Conservation (phyloP, 2,113 vertebrate genomes). For the Himantopus leucocephalus region DNA sequence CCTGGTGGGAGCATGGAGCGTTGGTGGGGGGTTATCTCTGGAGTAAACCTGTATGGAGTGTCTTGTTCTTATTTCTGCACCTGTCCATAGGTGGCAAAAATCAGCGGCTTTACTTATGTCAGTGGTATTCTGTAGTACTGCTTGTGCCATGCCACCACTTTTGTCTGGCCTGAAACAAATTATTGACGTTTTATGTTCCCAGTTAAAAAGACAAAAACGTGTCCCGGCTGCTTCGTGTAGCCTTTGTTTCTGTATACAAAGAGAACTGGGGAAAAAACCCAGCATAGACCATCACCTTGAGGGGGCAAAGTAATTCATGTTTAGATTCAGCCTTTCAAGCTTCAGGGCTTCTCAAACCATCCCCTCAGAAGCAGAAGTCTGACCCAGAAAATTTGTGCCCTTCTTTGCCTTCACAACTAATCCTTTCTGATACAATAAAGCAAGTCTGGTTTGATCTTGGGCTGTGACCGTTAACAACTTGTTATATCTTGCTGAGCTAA, state of each 20-base stretch:
- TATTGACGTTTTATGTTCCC: background rate
- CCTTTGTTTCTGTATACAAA: background rate
- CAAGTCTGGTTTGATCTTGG: background rate
- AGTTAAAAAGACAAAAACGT: background rate
- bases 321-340: background rate
- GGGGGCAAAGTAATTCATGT: background rate
- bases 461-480: conserved; percentile 11
- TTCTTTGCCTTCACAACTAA: background rate
- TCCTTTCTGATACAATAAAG: background rate
- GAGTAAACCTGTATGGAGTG: background rate
- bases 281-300: background rate
- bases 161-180: background rate
- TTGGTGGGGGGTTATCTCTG: background rate
- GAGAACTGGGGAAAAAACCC: background rate
- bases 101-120: background rate
- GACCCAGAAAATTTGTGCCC: conserved; percentile 2
- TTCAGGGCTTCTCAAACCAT: background rate
- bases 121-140: background rate
- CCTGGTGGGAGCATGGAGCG: background rate
- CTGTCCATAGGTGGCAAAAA: background rate
- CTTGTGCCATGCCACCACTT: background rate
- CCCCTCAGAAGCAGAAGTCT: background rate
- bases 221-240: background rate
- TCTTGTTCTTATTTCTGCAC: background rate
- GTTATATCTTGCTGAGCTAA: background rate